Conservation (phyloP, 2,888 invertebrate genomes). For the Ecdyonurus torrentis region DNA sequence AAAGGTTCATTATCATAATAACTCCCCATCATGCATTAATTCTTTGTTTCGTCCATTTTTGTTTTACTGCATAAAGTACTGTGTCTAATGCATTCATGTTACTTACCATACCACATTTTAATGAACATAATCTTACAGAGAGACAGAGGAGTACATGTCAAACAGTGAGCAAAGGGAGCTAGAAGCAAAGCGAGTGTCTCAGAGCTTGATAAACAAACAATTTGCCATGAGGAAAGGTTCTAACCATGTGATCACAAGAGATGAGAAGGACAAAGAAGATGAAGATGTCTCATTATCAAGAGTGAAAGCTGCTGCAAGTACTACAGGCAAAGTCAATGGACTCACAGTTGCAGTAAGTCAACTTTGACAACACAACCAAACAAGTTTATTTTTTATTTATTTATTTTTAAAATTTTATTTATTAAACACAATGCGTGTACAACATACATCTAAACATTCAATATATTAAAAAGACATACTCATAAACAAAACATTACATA, state of each 20-base stretch:
- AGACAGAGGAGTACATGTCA: slow-evolving; percentile 24
- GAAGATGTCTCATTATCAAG: slow-evolving; percentile 30
- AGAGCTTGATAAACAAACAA: slow-evolving; percentile 46
- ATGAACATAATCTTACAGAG: slow-evolving; percentile 19
- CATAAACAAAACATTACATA: too few relatives aligned
- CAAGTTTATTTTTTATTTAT: too few relatives aligned
- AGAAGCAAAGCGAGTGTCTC: slow-evolving; percentile 44
- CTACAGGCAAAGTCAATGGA: slow-evolving; percentile 59
- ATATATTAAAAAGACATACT: too few relatives aligned
- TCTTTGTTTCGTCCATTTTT: too few relatives aligned
- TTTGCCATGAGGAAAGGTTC: slow-evolving; percentile 45
- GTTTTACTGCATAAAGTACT: too few relatives aligned
- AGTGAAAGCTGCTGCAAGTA: slow-evolving; percentile 55
- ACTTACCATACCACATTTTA: too few relatives aligned
- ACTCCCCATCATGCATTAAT: too few relatives aligned
- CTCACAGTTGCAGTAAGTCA: slow-evolving; percentile 38
- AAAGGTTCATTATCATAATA: too few relatives aligned
- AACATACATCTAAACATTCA: too few relatives aligned
- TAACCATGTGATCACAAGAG: slow-evolving; percentile 12
- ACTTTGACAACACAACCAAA: neutral
- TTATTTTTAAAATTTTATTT: too few relatives aligned
- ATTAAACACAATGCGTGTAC: too few relatives aligned
- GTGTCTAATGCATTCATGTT: too few relatives aligned
- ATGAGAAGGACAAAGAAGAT: slow-evolving; percentile 11
- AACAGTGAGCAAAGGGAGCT: slow-evolving; percentile 31